Percentiles rank a stretch among this genome's conserved stretches.
These are phyloP conservation scores for Anastrepha ludens DNA, from an alignment of 1,140 invertebrate genomes.

Conservation along the genomic window DNA sequence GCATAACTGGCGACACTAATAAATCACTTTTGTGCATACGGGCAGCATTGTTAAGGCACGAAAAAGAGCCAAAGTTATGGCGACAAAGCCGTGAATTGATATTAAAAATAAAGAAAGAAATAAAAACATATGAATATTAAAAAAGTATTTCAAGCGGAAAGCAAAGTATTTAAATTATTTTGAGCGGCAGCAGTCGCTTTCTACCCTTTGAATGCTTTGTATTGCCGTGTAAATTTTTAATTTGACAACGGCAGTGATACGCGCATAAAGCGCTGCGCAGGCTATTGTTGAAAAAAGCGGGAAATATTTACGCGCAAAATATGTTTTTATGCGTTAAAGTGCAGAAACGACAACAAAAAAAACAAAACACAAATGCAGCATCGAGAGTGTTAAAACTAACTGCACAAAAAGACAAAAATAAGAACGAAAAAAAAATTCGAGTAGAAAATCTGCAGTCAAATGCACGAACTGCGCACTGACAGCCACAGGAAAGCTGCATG, in stretches of 20 bases:
- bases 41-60: neutral
- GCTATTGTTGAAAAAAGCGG: neutral
- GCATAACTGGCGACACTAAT: neutral
- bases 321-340: slow-evolving; percentile 4
- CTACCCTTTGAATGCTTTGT: neutral
- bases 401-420: neutral
- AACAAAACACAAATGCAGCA: neutral
- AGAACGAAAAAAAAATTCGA: neutral
- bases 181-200: neutral
- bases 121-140: neutral
- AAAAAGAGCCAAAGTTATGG: too few species aligned
- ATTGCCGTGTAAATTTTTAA: neutral
- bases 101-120: neutral
- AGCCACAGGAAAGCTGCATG: slow-evolving; percentile 15
- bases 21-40: slow-evolving; percentile 2
- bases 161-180: neutral
- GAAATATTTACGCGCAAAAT: slow-evolving; percentile 17
- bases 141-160: neutral
- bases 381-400: neutral
- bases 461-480: neutral
- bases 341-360: too few species aligned
- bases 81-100: neutral
- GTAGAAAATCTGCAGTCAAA: neutral
- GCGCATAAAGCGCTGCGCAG: neutral
- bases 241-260: neutral